These are phyloP conservation scores for Zosterops lateralis DNA, from an alignment of 2,113 vertebrate genomes.

Conservation along the genomic window DNA sequence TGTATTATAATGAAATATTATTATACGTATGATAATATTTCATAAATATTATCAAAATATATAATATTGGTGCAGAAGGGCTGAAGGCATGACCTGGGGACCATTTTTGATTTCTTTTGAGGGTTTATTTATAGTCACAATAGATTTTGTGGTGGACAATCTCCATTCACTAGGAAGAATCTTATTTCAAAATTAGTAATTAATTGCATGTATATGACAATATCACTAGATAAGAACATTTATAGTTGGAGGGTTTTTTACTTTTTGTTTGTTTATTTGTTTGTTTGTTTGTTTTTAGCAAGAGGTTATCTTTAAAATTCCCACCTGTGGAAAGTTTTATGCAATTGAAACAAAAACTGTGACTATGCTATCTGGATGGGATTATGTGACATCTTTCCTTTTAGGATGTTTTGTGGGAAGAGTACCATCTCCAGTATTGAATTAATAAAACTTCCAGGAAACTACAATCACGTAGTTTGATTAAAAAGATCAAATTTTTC, in stretches of 20 bases:
- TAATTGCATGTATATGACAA: background rate
- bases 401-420: background rate
- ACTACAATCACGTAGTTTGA: background rate
- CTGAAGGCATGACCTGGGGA: background rate
- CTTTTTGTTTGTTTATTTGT: background rate
- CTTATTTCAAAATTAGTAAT: background rate
- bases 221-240: background rate
- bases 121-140: background rate
- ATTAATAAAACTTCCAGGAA: background rate
- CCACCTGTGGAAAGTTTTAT: background rate
- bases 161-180: background rate
- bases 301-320: background rate
- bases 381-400: background rate
- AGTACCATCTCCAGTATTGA: background rate
- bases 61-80: background rate
- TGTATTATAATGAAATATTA: fast-evolving
- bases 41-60: fast-evolving
- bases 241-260: background rate
- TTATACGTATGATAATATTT: background rate
- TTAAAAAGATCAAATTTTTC: background rate
- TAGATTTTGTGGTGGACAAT: background rate
- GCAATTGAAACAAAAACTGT: background rate
- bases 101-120: background rate
- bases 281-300: background rate
- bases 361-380: background rate